phyloP scores from a whole-genome alignment of 2,888 invertebrate species.

The Lottia gigantea region DNA sequence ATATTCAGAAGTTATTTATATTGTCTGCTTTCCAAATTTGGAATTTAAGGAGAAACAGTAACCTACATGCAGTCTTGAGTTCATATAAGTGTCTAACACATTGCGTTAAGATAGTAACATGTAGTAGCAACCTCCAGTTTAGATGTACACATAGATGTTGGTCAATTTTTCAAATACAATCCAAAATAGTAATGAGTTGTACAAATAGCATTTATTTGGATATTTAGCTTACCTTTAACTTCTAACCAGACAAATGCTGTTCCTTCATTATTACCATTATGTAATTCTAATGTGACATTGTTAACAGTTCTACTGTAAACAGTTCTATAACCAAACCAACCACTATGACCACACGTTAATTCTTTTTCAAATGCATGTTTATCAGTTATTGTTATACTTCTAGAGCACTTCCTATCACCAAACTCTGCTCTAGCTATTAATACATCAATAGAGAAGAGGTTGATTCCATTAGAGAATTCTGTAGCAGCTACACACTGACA shows the following conservation, averaged over 20 bases:
- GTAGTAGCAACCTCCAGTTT: too few relatives aligned
- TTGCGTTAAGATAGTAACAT: too few relatives aligned
- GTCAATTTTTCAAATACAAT: too few relatives aligned
- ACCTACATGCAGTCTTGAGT: too few relatives aligned
- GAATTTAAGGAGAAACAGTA: too few relatives aligned
- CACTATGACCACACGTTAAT: conserved; percentile 51
- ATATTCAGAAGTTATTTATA: background rate
- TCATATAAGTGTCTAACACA: too few relatives aligned
- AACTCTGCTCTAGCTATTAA: conserved; percentile 32
- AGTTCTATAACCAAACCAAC: conserved; percentile 51
- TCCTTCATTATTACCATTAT: conserved; percentile 39
- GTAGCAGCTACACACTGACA: conserved; percentile 54
- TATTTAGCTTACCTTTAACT: conserved; percentile 42
- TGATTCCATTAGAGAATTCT: conserved; percentile 41
- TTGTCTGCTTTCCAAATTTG: too few relatives aligned
- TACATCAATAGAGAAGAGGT: conserved; percentile 42
- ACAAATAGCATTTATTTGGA: too few relatives aligned
- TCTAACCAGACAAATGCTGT: conserved; percentile 56
- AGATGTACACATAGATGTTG: too few relatives aligned
- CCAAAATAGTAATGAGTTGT: too few relatives aligned
- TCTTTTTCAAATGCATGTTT: conserved; percentile 33
- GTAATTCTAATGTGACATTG: conserved; percentile 50
- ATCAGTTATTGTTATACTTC: conserved; percentile 45
- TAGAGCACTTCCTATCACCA: conserved; percentile 39
- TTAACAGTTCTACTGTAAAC: conserved; percentile 49